Conservation (phyloP, 2,113 vertebrate species). For the Dinomys branickii region DNA sequence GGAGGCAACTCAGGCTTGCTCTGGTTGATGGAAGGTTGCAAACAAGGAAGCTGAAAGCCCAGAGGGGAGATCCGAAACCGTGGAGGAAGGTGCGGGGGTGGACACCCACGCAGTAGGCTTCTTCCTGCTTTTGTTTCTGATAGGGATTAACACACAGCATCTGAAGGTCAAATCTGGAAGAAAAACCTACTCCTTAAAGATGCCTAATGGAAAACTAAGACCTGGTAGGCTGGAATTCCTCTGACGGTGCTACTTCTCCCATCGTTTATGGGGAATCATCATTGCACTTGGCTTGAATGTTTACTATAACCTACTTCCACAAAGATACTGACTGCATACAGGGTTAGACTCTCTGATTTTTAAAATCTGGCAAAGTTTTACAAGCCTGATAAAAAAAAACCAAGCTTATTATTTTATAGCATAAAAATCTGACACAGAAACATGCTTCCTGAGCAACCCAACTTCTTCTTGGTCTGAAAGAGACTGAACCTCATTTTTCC, state of each 20-base stretch:
- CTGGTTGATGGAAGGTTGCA: not conserved
- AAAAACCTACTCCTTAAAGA: not conserved
- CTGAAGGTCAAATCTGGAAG: not conserved
- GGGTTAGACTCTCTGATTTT: not conserved
- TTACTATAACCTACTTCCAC: not conserved
- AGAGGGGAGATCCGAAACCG: too few relatives aligned
- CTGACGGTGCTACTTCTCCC: not conserved
- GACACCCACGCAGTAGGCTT: too few relatives aligned
- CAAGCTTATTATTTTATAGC: not conserved
- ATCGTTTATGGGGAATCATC: not conserved
- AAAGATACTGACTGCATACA: not conserved
- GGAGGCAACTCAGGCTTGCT: not conserved
- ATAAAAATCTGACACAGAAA: slow-evolving; percentile 34
- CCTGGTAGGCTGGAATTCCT: not conserved
- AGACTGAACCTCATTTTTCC: slow-evolving; percentile 47
- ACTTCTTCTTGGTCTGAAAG: slow-evolving; percentile 1
- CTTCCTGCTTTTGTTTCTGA: not conserved
- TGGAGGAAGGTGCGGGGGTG: too few relatives aligned
- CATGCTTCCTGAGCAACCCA: not conserved
- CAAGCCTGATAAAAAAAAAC: not conserved
- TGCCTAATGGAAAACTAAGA: not conserved
- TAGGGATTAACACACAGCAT: not conserved
- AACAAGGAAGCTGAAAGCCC: too few relatives aligned
- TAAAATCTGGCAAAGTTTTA: slow-evolving; percentile 4
- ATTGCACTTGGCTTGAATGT: not conserved